Evolutionary conservation across 2,888 invertebrate genomes (phyloP).

Genomic region (Acleris holmiana): DNA sequence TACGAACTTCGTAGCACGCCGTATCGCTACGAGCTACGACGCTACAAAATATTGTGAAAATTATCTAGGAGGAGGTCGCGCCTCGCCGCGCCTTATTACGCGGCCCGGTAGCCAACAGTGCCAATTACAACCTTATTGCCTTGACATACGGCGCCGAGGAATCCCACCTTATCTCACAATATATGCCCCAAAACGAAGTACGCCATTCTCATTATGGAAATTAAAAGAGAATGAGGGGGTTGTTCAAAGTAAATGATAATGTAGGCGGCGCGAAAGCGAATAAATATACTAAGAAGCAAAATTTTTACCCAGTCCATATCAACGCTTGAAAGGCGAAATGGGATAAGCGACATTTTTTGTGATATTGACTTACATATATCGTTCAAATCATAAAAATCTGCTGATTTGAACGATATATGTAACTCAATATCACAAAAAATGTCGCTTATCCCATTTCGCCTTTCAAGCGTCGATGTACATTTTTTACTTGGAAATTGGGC

Average conservation of each 20-base stretch:
- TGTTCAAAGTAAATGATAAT: slow-evolving; percentile 33
- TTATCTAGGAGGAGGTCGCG: slow-evolving; percentile 33
- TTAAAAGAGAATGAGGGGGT: slow-evolving; percentile 36
- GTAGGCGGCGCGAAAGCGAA: slow-evolving; percentile 17
- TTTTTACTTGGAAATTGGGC: too few relatives aligned
- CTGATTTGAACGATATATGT: too few relatives aligned
- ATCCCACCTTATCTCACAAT: slow-evolving; percentile 24
- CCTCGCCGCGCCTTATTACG: slow-evolving; percentile 32
- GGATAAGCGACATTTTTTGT: too few relatives aligned
- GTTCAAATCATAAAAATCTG: too few relatives aligned
- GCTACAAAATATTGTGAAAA: slow-evolving; percentile 36
- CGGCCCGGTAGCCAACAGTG: slow-evolving; percentile 7
- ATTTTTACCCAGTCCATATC: not conserved
- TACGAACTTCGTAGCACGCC: slow-evolving; percentile 25
- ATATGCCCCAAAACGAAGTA: slow-evolving; percentile 36
- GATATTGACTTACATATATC: too few relatives aligned
- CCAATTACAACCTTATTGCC: slow-evolving; percentile 19
- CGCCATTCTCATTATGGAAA: slow-evolving; percentile 38
- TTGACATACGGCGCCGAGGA: not conserved
- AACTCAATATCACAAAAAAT: too few relatives aligned
- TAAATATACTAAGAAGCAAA: slow-evolving; percentile 8
- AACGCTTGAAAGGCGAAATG: too few relatives aligned
- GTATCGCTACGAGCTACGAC: slow-evolving; percentile 14
- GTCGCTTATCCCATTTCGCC: too few relatives aligned
- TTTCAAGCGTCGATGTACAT: too few relatives aligned